Conservation (phyloP, 2,888 invertebrate species). For the Phortica magna region DNA sequence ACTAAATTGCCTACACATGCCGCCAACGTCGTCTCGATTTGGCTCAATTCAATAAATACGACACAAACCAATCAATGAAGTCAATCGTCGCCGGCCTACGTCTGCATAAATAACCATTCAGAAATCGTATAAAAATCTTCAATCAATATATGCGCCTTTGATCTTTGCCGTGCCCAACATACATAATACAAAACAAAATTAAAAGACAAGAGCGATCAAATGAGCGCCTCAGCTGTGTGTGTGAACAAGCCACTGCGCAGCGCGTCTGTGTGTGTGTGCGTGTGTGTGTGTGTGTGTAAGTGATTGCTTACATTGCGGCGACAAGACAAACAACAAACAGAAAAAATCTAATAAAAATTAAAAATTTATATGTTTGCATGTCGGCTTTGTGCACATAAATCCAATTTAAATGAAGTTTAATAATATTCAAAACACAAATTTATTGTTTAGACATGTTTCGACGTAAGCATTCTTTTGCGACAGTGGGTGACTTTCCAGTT, state of each 20-base stretch:
- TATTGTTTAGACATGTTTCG: no score
- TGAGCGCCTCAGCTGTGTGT: background rate
- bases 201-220: constrained; percentile 54
- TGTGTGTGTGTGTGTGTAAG: no score
- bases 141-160: constrained; percentile 67
- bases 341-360: constrained; percentile 8
- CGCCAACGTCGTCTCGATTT: background rate
- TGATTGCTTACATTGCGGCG: constrained; percentile 61
- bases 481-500: no score
- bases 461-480: no score
- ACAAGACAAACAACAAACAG: constrained; percentile 59
- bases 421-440: constrained; percentile 38
- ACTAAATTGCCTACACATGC: constrained; percentile 24
- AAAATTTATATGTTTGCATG: background rate
- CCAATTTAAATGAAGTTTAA: constrained; percentile 32
- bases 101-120: constrained; percentile 72
- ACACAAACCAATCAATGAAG: background rate
- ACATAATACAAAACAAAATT: constrained; percentile 46
- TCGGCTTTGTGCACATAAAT: background rate
- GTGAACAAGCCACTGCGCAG: no score
- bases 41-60: background rate
- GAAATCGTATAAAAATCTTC: constrained; percentile 73
- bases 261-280: no score
- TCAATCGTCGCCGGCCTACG: constrained; percentile 18
- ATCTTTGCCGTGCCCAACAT: constrained; percentile 30